Percentiles rank a stretch among this genome's conserved stretches.
Evolutionary conservation across 2,797 vertebrate species (phyloP).

Genomic region (Sebastes itinus): DNA sequence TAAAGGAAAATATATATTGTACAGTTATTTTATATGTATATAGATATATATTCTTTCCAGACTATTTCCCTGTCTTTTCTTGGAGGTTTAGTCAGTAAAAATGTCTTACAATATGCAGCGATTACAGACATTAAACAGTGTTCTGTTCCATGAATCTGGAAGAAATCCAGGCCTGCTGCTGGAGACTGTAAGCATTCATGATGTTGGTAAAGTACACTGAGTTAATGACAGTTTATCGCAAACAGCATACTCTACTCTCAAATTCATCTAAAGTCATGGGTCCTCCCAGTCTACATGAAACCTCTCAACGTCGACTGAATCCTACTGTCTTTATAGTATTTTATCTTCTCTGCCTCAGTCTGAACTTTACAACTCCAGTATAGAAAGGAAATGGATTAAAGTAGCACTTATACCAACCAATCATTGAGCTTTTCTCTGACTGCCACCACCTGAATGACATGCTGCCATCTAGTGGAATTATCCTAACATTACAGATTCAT

Average conservation of each 20-base stretch:
- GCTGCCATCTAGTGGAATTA: constrained; percentile 51
- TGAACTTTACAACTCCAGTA: background rate
- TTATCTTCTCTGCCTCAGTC: too few species aligned
- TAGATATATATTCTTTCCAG: background rate
- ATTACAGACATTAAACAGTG: constrained; percentile 25
- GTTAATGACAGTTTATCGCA: background rate
- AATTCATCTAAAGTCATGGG: background rate
- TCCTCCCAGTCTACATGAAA: too few species aligned
- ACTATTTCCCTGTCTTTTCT: background rate
- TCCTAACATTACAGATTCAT: background rate
- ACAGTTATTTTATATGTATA: background rate
- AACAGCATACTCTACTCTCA: background rate
- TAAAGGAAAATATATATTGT: background rate
- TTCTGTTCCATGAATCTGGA: constrained; percentile 36
- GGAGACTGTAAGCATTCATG: constrained; percentile 20
- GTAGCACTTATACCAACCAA: background rate
- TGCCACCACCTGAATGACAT: background rate
- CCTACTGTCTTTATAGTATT: background rate
- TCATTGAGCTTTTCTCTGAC: background rate
- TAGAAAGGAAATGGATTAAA: too few species aligned
- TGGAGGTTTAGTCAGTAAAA: constrained; percentile 34
- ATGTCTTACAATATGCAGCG: background rate
- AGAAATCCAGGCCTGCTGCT: too few species aligned
- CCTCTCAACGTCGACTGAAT: background rate
- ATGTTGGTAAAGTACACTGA: background rate